Evolutionary conservation across 2,113 vertebrate species (phyloP).

Genomic region (Numida meleagris): DNA sequence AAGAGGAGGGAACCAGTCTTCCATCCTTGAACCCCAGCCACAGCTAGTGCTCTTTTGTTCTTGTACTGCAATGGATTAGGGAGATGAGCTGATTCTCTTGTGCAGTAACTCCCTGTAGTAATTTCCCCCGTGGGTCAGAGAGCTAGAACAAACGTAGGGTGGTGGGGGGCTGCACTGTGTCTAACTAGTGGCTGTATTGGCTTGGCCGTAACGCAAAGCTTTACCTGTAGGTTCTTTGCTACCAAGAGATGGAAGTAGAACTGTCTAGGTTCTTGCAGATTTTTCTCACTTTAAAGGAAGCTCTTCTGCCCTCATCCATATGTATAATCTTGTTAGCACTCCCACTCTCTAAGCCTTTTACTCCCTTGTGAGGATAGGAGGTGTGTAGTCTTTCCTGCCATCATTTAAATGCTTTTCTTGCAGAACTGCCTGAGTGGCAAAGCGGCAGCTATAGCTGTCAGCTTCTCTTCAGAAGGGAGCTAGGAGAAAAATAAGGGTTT

Average conservation of each 20-base stretch:
- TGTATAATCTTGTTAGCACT: neutral
- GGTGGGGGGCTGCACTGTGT: neutral
- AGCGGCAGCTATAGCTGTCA: neutral
- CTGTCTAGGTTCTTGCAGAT: neutral
- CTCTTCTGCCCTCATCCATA: neutral
- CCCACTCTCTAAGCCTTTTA: neutral
- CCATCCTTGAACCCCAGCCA: neutral
- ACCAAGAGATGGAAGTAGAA: neutral
- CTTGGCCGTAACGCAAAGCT: neutral
- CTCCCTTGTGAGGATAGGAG: neutral
- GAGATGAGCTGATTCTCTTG: neutral
- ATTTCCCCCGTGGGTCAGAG: neutral
- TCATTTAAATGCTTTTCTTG: neutral
- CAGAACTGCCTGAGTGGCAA: neutral
- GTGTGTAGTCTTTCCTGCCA: neutral
- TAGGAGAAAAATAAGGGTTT: neutral
- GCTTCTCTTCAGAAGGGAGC: neutral
- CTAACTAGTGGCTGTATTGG: neutral
- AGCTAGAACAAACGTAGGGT: neutral
- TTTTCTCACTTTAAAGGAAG: neutral
- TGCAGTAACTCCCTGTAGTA: neutral
- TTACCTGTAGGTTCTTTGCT: neutral
- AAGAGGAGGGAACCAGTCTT: neutral
- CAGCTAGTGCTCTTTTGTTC: neutral
- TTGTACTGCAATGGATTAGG: neutral